A percentile compares a stretch with the other conserved stretches of the same genome.
phyloP scores from a whole-genome alignment of 23 tunicate genomes.

The Botrylloides violaceus region DNA sequence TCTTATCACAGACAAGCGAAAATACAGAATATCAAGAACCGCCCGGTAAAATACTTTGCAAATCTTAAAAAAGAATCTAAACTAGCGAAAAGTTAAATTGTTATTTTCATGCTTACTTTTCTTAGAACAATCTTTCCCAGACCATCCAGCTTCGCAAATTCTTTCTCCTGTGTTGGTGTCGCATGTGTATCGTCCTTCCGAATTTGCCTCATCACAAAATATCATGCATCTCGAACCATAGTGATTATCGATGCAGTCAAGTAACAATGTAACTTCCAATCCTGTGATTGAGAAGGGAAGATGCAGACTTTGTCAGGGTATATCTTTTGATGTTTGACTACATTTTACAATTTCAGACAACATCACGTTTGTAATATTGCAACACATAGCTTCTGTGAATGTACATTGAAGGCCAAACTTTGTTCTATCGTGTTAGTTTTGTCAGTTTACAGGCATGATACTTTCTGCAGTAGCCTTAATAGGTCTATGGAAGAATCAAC shows the following conservation, averaged over 20 bases:
- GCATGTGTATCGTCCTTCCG: neutral
- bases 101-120: neutral
- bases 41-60: neutral
- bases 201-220: neutral
- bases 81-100: neutral
- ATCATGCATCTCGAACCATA: conserved; percentile 9
- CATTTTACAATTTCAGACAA: too few species aligned
- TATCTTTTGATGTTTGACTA: too few species aligned
- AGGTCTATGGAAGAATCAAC: too few species aligned
- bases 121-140: conserved; percentile 8
- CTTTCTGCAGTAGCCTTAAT: too few species aligned
- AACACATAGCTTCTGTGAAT: too few species aligned
- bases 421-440: too few species aligned
- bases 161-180: conserved; percentile 13
- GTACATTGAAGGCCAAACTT: too few species aligned
- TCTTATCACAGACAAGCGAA: neutral
- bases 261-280: neutral
- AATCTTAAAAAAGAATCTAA: neutral
- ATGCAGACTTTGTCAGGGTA: too few species aligned
- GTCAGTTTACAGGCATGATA: too few species aligned
- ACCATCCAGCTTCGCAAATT: conserved; percentile 7
- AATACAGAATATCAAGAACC: neutral
- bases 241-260: neutral
- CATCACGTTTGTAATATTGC: too few species aligned
- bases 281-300: neutral